A percentile compares a stretch with the other conserved stretches of the same genome.
These are phyloP conservation scores for Parnassius smintheus DNA, from an alignment of 2,888 invertebrate species.

Conservation along the genomic window DNA sequence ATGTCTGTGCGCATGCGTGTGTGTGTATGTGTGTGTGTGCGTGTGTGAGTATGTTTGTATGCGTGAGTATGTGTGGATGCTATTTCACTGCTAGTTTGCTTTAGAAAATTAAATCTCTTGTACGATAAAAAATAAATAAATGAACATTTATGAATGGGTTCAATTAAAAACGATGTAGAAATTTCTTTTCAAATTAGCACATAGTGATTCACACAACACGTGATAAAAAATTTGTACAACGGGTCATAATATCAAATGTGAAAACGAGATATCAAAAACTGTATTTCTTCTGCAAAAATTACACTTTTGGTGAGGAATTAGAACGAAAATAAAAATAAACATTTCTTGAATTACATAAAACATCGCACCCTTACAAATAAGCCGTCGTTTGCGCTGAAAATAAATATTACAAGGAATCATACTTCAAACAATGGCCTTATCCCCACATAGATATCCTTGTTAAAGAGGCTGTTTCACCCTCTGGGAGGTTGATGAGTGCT, in stretches of 20 bases:
- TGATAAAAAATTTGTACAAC: conserved; percentile 16
- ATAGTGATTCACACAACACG: conserved; percentile 8
- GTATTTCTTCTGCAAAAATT: too few species aligned
- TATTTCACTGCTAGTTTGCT: too few species aligned
- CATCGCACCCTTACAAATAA: conserved; percentile 29
- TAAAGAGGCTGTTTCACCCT: conserved; percentile 19
- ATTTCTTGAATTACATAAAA: conserved; percentile 5
- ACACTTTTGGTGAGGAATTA: too few species aligned
- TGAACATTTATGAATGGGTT: too few species aligned
- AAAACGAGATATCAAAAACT: too few species aligned
- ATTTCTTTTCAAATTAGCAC: conserved; percentile 17
- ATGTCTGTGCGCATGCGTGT: too few species aligned
- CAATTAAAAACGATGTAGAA: neutral
- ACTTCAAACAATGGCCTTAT: conserved; percentile 43
- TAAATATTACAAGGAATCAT: conserved; percentile 35
- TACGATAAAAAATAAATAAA: too few species aligned
- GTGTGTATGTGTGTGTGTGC: too few species aligned
- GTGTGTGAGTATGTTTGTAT: too few species aligned
- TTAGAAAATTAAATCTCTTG: too few species aligned
- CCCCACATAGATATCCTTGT: conserved; percentile 46
- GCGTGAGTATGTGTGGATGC: too few species aligned
- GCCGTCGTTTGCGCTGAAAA: conserved; percentile 34
- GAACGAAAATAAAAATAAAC: neutral
- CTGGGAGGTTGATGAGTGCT: conserved; percentile 26
- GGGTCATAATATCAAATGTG: neutral